Base-by-base conservation (phyloP, 2,113 vertebrate species). In the Geococcyx californianus region DNA sequence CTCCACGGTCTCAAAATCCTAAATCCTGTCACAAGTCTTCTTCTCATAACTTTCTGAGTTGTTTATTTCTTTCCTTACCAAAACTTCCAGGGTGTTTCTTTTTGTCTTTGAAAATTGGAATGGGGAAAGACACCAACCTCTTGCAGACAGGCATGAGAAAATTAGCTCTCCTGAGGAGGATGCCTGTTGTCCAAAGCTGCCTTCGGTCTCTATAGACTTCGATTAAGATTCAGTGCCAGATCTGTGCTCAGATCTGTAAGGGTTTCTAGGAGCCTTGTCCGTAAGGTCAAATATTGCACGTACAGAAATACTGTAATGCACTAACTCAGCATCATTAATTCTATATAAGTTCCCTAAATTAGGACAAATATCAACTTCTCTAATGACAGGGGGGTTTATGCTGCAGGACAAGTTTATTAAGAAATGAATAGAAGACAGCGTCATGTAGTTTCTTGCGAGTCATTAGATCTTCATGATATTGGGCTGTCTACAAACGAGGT, bases 401-500 rank as follows among this genome's bases (percentile, higher is more conserved):
- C 63, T 77, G 38, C 82, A 79, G 83, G 36, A 92, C 64, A 86
- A 73, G 38, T 38, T 28, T 83, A 45, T 59, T 52, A 87, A 76
- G 70, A 83, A 83, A 79, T 58, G 2, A 94, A 75, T 14, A 64
- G 51, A 73, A 77, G 29, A 80, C 7, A 21, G 4, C 42, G 67
- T 69, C 38, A 15, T 29, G 34, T 24, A 73, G 49, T 62, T 42
- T 55, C 79, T 92, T 69, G 12, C 19, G 34, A 73, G 64, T 84
- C 69, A 67, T 87, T 82, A 87, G 45, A 84, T 62, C 45, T 84
- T 84, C 52, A 62, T 64, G 11, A 66, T 74, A 64, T 66, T 84
- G 77, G 26, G 14, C 63, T 94, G 79, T 59, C 76, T 92, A 40
- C 81, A 93, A 94, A 95, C 58, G 36, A 87, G 82, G 24, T 45